These are phyloP conservation scores for Drosophila dunni DNA, from an alignment of 1,140 invertebrate species.

Conservation along the genomic window DNA sequence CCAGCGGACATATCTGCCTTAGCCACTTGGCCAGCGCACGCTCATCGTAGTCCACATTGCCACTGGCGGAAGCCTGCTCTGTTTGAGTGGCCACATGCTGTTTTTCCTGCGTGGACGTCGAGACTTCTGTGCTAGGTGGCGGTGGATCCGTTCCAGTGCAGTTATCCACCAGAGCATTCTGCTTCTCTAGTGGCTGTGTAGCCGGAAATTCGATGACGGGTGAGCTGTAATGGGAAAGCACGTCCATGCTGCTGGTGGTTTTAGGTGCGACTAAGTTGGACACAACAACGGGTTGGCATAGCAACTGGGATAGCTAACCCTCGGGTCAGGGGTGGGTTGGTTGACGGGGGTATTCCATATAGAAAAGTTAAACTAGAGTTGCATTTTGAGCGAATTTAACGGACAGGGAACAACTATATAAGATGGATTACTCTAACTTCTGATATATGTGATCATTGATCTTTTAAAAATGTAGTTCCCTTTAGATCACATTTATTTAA, in stretches of 20 bases:
- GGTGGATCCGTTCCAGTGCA: slow-evolving; percentile 74
- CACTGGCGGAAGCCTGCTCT: slow-evolving; percentile 29
- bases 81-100: slow-evolving; percentile 65
- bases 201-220: slow-evolving; percentile 72
- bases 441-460: too few species aligned
- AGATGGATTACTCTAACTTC: too few species aligned
- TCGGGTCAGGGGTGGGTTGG: background rate
- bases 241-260: slow-evolving; percentile 61
- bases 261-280: background rate
- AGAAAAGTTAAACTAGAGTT: too few species aligned
- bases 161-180: slow-evolving; percentile 60
- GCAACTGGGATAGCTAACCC: slow-evolving; percentile 30
- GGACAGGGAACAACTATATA: too few species aligned
- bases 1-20: slow-evolving; percentile 65
- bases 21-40: slow-evolving; percentile 72
- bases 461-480: too few species aligned
- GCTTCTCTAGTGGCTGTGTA: slow-evolving; percentile 60
- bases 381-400: too few species aligned
- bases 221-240: slow-evolving; percentile 76
- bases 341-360: too few species aligned
- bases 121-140: slow-evolving; percentile 40
- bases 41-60: slow-evolving; percentile 54
- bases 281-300: slow-evolving; percentile 26
- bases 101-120: slow-evolving; percentile 51
- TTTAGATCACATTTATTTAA: too few species aligned